Conservation (phyloP, 2,888 invertebrate species). For the Drosophila diplacantha region DNA sequence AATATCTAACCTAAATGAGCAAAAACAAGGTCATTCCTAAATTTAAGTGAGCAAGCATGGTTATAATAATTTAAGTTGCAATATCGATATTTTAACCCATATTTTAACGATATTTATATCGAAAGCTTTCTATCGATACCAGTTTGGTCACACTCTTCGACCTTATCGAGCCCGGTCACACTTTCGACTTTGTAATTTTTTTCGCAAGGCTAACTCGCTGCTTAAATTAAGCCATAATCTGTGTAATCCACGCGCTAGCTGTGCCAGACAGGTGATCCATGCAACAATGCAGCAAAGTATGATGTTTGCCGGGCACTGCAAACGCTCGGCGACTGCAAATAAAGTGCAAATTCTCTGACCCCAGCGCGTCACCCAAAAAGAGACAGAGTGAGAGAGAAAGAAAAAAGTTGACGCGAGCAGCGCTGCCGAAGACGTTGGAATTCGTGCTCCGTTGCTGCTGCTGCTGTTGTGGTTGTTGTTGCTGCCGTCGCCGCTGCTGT, state of each 20-base stretch:
- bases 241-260: constrained; percentile 29
- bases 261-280: constrained; percentile 27
- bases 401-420: constrained; percentile 54
- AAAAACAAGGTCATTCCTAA: background rate
- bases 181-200: constrained; percentile 41
- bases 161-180: constrained; percentile 8
- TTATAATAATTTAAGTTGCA: background rate
- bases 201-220: constrained; percentile 63
- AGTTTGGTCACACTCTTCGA: background rate
- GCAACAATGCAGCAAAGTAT: constrained; percentile 56
- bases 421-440: constrained; percentile 71
- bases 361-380: constrained; percentile 32
- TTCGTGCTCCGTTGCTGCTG: constrained; percentile 45
- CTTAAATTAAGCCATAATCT: constrained; percentile 53
- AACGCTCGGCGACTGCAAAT: constrained; percentile 51
- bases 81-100: background rate
- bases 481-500: constrained; percentile 32
- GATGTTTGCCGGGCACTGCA: constrained; percentile 46
- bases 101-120: background rate
- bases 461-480: constrained; percentile 62
- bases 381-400: constrained; percentile 32
- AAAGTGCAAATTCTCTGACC: constrained; percentile 50
- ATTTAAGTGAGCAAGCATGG: background rate
- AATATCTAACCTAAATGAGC: background rate
- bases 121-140: background rate